These are phyloP conservation scores for Rhamphomyia laevipes DNA, from an alignment of 2,888 invertebrate species.

Conservation along the genomic window DNA sequence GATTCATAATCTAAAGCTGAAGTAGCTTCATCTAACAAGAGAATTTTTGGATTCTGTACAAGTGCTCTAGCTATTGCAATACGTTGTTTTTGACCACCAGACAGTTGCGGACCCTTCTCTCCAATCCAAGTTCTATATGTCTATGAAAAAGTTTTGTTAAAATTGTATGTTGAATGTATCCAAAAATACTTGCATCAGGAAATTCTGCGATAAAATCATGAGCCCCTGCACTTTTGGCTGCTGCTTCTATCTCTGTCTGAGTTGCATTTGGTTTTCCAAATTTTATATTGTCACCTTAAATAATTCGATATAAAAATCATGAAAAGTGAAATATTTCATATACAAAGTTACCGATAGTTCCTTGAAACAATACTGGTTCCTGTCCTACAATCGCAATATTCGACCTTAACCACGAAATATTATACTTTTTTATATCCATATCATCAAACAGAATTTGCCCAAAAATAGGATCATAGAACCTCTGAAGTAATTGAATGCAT, in stretches of 20 bases:
- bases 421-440: constrained; percentile 50
- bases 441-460: constrained; percentile 47
- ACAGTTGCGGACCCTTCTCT: constrained; percentile 64
- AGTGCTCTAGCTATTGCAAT: constrained; percentile 74
- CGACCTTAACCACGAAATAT: constrained; percentile 57
- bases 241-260: constrained; percentile 52
- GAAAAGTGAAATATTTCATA: background rate
- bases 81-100: constrained; percentile 72
- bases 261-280: constrained; percentile 61
- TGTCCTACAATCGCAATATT: constrained; percentile 78
- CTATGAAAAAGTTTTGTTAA: no score
- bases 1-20: constrained; percentile 70
- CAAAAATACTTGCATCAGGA: constrained; percentile 47
- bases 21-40: constrained; percentile 69
- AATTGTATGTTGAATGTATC: constrained; percentile 3
- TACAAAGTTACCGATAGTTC: constrained; percentile 43
- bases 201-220: constrained; percentile 61
- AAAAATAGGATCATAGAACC: constrained; percentile 48
- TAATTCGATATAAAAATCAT: background rate
- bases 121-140: constrained; percentile 69
- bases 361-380: constrained; percentile 74
- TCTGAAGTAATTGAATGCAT: constrained; percentile 59
- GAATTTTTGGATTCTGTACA: constrained; percentile 58
- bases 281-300: constrained; percentile 43
- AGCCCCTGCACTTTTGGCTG: constrained; percentile 60